A percentile compares a stretch with the other conserved stretches of the same genome.
Conservation (phyloP, 2,888 invertebrate genomes). For the Zele albiditarsus region DNA sequence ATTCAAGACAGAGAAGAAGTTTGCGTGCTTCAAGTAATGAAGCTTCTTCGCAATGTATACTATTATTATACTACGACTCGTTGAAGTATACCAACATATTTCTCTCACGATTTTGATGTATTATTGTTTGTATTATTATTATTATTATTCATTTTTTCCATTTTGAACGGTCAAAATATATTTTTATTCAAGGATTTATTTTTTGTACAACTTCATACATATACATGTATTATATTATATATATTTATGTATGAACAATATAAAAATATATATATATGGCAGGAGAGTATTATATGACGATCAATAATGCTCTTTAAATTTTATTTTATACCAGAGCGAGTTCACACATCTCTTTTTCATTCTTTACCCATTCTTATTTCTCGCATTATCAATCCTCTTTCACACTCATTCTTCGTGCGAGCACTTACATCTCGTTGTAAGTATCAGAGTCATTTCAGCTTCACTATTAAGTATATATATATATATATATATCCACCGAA, state of each 20-base stretch:
- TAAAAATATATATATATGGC: background rate
- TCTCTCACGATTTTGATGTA: background rate
- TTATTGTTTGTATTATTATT: background rate
- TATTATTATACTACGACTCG: background rate
- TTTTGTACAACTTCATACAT: background rate
- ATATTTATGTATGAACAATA: background rate
- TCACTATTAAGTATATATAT: conserved; percentile 11
- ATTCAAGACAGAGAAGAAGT: conserved; percentile 51
- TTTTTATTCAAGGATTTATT: background rate
- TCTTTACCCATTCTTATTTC: conserved; percentile 34
- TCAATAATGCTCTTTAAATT: conserved; percentile 45
- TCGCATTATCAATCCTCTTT: conserved; percentile 34
- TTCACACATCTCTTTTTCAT: conserved; percentile 39
- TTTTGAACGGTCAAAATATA: conserved; percentile 2
- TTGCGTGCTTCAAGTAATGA: conserved; percentile 52
- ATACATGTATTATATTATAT: background rate
- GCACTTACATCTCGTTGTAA: conserved; percentile 30
- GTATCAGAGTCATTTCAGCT: conserved; percentile 16
- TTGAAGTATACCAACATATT: background rate
- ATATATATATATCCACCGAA: conserved; percentile 24
- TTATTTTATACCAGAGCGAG: conserved; percentile 24
- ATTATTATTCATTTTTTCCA: background rate
- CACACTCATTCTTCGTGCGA: conserved; percentile 8
- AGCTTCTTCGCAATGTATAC: conserved; percentile 11
- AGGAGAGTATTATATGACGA: conserved; percentile 47